Percentiles rank a stretch among this genome's conserved stretches.
phyloP scores from a whole-genome alignment of 2,797 vertebrate species.

The Euphonia xanthogaster region DNA sequence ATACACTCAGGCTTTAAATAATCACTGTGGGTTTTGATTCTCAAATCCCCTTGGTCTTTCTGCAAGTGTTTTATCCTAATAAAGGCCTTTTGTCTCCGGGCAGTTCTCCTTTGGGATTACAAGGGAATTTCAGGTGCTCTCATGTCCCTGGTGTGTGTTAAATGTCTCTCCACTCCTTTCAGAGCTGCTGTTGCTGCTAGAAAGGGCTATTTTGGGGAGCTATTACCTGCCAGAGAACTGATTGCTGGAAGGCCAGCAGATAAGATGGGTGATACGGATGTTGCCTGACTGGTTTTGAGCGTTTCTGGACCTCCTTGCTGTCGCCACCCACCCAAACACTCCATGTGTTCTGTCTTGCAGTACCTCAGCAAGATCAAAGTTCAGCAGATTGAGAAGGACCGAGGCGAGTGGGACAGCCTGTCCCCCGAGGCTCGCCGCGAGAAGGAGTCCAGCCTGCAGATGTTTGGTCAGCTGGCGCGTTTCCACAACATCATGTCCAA shows the following conservation, averaged over 20 bases:
- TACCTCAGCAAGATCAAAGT: conserved; percentile 99
- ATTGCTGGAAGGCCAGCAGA: neutral
- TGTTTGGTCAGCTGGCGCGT: conserved; percentile 95
- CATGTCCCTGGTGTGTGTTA: neutral
- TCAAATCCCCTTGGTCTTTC: neutral
- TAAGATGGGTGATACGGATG: neutral
- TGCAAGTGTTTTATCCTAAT: neutral
- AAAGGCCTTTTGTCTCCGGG: neutral
- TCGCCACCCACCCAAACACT: fast-evolving
- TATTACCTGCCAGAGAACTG: neutral
- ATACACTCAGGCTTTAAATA: neutral
- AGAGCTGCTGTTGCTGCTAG: neutral
- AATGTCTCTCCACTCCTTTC: neutral
- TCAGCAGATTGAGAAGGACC: conserved; percentile 94
- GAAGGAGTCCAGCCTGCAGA: conserved; percentile 94
- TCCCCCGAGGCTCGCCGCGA: conserved; percentile 88
- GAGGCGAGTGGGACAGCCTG: conserved; percentile 91
- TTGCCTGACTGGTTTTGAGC: neutral
- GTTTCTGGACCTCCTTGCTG: neutral
- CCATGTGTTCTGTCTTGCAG: conserved; percentile 65
- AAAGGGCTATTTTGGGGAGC: neutral
- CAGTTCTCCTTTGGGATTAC: neutral
- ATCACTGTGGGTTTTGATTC: neutral
- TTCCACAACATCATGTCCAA: conserved; percentile 99
- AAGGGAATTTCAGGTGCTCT: neutral